Evolutionary conservation across 2,888 invertebrate species (phyloP).

Genomic region (Noctua pronuba): DNA sequence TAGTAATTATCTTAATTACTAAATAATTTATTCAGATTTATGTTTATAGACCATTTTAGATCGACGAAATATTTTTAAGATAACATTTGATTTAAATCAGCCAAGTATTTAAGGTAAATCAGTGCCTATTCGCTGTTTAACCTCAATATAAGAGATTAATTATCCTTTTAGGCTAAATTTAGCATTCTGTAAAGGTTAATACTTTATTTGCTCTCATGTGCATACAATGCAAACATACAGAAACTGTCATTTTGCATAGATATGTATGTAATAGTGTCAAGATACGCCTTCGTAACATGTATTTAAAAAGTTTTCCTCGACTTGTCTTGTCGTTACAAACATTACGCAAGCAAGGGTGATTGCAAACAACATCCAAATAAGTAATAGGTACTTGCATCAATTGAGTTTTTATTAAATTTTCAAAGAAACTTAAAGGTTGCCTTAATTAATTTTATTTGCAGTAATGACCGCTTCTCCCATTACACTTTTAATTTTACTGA

Average conservation of each 20-base stretch:
- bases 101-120: slow-evolving; percentile 28
- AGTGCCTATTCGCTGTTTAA: slow-evolving; percentile 22
- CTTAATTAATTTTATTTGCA: not conserved
- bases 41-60: slow-evolving; percentile 15
- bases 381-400: not conserved
- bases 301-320: slow-evolving; percentile 33
- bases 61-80: slow-evolving; percentile 21
- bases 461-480: not conserved
- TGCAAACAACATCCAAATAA: not conserved
- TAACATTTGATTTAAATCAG: slow-evolving; percentile 12
- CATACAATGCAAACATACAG: slow-evolving; percentile 12
- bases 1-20: slow-evolving; percentile 2
- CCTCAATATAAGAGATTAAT: slow-evolving; percentile 38
- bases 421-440: not conserved
- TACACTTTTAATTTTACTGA: not conserved
- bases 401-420: not conserved
- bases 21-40: slow-evolving; percentile 5
- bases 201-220: slow-evolving; percentile 16
- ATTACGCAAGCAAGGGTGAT: slow-evolving; percentile 14
- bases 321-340: slow-evolving; percentile 1
- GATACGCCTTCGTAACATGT: slow-evolving; percentile 30
- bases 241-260: slow-evolving; percentile 16
- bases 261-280: slow-evolving; percentile 50
- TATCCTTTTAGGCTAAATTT: slow-evolving; percentile 28
- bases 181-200: slow-evolving; percentile 31